These are phyloP conservation scores for Sardinella longiceps DNA, from an alignment of 2,797 vertebrate species.

Conservation along the genomic window DNA sequence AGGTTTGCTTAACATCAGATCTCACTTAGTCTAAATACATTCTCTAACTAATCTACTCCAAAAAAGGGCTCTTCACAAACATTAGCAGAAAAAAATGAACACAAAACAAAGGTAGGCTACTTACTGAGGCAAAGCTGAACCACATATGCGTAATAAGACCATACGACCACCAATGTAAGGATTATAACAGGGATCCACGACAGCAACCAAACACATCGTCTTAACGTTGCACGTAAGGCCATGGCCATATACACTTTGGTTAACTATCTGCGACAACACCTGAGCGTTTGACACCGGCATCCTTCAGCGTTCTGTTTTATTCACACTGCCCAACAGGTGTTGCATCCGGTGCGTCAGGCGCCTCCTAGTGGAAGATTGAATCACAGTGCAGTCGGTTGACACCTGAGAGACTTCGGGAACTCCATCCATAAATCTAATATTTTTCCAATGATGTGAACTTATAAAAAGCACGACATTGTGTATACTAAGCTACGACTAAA, in stretches of 20 bases:
- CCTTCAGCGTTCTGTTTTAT: background rate
- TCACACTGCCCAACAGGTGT: background rate
- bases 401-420: background rate
- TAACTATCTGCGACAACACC: background rate
- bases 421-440: background rate
- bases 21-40: background rate
- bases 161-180: constrained; percentile 75
- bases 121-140: constrained; percentile 82
- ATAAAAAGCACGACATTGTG: background rate
- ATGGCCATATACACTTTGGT: constrained; percentile 11
- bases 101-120: constrained; percentile 41
- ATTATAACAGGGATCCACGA: constrained; percentile 79
- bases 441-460: background rate
- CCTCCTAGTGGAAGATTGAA: background rate
- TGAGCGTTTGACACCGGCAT: constrained; percentile 19
- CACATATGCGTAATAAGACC: constrained; percentile 85
- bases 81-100: background rate
- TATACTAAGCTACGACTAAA: background rate
- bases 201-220: constrained; percentile 72
- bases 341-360: background rate
- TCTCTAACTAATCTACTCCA: background rate
- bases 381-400: background rate
- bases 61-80: background rate
- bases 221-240: constrained; percentile 50
- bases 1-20: background rate